Percentiles rank a stretch among this genome's conserved stretches.
These are phyloP conservation scores for Canis aureus DNA, from an alignment of 2,113 vertebrate genomes.

Conservation along the genomic window DNA sequence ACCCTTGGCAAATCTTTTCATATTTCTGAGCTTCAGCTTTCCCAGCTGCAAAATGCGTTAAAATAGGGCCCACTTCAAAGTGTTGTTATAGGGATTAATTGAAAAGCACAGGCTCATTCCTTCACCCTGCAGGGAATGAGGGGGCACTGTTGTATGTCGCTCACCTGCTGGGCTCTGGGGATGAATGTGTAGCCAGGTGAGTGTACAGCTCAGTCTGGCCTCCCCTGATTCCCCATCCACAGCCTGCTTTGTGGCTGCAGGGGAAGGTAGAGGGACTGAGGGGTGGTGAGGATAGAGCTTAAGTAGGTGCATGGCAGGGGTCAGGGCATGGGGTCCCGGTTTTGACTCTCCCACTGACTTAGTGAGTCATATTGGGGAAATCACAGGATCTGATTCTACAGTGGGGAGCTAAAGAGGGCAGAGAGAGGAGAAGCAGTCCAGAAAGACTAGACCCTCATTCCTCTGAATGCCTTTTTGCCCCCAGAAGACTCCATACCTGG, in stretches of 20 bases:
- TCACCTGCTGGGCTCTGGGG: background rate
- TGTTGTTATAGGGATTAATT: background rate
- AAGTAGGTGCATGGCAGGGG: too few relatives aligned
- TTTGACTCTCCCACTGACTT: background rate
- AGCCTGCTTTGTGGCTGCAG: background rate
- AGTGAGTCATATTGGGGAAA: background rate
- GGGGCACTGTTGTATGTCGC: background rate
- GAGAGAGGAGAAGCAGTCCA: background rate
- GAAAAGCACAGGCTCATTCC: background rate
- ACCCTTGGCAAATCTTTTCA: background rate
- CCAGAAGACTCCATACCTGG: background rate
- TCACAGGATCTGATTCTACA: background rate
- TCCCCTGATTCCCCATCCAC: background rate
- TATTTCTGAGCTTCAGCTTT: background rate
- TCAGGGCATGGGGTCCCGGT: background rate
- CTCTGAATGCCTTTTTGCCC: background rate
- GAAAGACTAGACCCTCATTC: background rate
- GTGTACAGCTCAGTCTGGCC: background rate
- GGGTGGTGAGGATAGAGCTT: background rate
- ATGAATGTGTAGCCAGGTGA: background rate
- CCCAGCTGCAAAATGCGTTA: background rate
- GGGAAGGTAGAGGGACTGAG: background rate
- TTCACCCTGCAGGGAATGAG: background rate
- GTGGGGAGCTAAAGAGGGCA: background rate
- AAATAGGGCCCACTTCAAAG: background rate